These are phyloP conservation scores for Alloplasta piceator DNA, from an alignment of 2,888 invertebrate species.

Conservation along the genomic window DNA sequence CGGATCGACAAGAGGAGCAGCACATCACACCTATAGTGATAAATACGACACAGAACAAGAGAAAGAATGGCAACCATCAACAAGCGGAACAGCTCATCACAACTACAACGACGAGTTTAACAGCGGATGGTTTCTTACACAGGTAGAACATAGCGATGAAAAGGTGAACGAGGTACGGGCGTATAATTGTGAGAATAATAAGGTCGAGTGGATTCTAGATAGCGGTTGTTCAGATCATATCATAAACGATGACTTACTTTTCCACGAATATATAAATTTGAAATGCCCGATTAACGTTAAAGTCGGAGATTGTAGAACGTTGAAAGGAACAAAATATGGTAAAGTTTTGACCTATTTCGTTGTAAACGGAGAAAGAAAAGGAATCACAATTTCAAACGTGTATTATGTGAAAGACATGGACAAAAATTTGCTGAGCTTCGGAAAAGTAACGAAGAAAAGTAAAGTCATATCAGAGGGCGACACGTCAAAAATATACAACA, in stretches of 20 bases:
- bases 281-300: constrained; percentile 54
- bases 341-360: constrained; percentile 37
- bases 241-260: constrained; percentile 53
- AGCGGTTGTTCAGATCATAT: constrained; percentile 63
- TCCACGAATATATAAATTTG: constrained; percentile 35
- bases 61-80: background rate
- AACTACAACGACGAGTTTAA: constrained; percentile 14
- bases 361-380: constrained; percentile 31
- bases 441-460: constrained; percentile 49
- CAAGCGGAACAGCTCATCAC: constrained; percentile 22
- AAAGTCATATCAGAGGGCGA: constrained; percentile 45
- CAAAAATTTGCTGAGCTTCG: constrained; percentile 57
- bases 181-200: constrained; percentile 14
- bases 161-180: background rate
- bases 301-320: constrained; percentile 51
- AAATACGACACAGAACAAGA: constrained; percentile 6
- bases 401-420: constrained; percentile 55
- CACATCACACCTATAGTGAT: background rate
- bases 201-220: constrained; percentile 57
- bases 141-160: constrained; percentile 18
- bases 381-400: constrained; percentile 45
- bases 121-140: constrained; percentile 16
- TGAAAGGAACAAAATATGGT: constrained; percentile 57
- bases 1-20: background rate
- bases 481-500: constrained; percentile 38